A percentile compares a stretch with the other conserved stretches of the same genome.
These are phyloP conservation scores for Acestrorhynchus altus DNA, from an alignment of 2,797 vertebrate genomes.

Conservation along the genomic window DNA sequence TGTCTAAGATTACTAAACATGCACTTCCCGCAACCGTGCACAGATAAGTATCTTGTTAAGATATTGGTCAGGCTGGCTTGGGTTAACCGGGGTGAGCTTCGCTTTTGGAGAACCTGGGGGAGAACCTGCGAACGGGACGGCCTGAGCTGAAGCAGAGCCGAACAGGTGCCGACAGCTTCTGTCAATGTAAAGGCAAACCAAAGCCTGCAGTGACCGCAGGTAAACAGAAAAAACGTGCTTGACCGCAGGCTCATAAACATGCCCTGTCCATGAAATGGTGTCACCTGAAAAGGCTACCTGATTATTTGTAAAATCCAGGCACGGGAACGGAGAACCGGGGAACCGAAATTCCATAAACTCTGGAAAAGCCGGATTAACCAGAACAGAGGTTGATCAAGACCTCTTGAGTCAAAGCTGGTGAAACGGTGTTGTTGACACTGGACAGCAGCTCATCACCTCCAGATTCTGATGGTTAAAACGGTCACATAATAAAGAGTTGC, in stretches of 20 bases:
- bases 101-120: conserved; percentile 4
- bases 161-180: conserved; percentile 35
- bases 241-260: conserved; percentile 32
- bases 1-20: not conserved
- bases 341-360: no score
- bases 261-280: not conserved
- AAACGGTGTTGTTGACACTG: no score
- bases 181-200: not conserved
- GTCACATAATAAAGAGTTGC: no score
- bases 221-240: not conserved
- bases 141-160: conserved; percentile 10
- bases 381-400: no score
- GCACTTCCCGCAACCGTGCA: not conserved
- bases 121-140: not conserved
- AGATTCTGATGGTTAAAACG: no score
- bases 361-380: no score
- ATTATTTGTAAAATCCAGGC: no score
- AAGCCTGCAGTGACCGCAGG: not conserved
- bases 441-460: no score
- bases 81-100: conserved; percentile 30
- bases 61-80: not conserved
- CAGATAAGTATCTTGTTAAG: not conserved
- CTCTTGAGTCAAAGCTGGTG: no score
- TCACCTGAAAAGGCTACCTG: not conserved
- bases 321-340: no score